Percentiles rank a stretch among this genome's conserved stretches.
phyloP scores from a whole-genome alignment of 2,888 invertebrate species.

The Charanyca ferruginea region DNA sequence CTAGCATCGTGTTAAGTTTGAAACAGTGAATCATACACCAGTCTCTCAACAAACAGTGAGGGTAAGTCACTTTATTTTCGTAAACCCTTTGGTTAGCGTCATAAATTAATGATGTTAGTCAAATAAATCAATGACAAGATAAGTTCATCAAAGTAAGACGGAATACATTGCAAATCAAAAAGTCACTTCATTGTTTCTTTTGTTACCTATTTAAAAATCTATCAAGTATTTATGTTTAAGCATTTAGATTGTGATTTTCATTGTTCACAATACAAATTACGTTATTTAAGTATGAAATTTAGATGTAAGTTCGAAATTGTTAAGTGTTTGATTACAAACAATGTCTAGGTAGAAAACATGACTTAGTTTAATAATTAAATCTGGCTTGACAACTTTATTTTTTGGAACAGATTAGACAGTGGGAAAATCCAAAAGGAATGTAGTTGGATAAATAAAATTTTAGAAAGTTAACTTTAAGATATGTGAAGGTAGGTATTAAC shows the following conservation, averaged over 20 bases:
- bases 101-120: slow-evolving; percentile 25
- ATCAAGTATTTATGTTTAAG: not conserved
- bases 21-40: slow-evolving; percentile 54
- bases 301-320: not conserved
- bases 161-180: slow-evolving; percentile 17
- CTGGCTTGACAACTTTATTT: not conserved
- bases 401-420: not conserved
- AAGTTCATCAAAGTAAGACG: slow-evolving; percentile 29
- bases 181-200: slow-evolving; percentile 1
- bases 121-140: slow-evolving; percentile 46
- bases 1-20: slow-evolving; percentile 47
- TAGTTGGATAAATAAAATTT: not conserved
- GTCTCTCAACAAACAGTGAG: slow-evolving; percentile 19
- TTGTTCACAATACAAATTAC: not conserved
- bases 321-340: not conserved
- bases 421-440: not conserved
- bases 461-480: not conserved
- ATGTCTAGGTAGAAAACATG: not conserved
- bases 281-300: not conserved
- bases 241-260: not conserved
- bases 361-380: too few relatives aligned
- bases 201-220: not conserved
- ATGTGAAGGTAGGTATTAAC: too few relatives aligned
- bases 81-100: slow-evolving; percentile 1
- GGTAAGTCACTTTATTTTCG: slow-evolving; percentile 30